phyloP scores from a whole-genome alignment of 2,888 invertebrate species.

The Drosophila flavopinicola region DNA sequence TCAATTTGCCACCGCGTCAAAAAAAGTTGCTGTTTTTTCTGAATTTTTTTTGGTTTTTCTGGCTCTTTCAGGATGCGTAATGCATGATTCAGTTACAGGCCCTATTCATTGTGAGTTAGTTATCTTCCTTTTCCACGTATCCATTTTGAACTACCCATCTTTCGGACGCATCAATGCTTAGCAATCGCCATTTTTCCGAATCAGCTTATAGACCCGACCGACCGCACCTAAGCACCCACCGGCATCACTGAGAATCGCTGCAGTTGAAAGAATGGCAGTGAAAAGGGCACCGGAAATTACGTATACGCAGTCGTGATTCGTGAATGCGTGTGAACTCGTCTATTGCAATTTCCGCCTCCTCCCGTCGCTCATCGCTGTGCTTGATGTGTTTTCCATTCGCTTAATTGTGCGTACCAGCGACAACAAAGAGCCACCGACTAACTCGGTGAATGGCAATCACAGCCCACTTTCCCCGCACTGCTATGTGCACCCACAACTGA shows the following conservation, averaged over 20 bases:
- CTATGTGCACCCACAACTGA: constrained; percentile 11
- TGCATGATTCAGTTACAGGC: not conserved
- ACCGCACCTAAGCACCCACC: not conserved
- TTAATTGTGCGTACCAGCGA: constrained; percentile 65
- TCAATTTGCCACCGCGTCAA: constrained; percentile 20
- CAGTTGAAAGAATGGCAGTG: not conserved
- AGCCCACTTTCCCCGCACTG: not conserved
- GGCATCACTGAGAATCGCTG: not conserved
- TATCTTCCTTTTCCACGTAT: not conserved
- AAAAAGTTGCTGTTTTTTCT: not conserved
- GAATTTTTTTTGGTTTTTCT: not conserved
- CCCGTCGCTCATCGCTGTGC: constrained; percentile 20
- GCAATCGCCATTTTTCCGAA: no score
- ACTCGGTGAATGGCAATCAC: constrained; percentile 14
- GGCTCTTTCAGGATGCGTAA: not conserved
- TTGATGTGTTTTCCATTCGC: constrained; percentile 48
- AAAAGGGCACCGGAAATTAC: constrained; percentile 20
- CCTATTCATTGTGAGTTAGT: not conserved
- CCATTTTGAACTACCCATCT: no score
- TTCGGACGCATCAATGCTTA: not conserved
- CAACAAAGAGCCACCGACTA: constrained; percentile 31
- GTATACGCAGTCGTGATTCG: constrained; percentile 17
- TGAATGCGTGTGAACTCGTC: constrained; percentile 7
- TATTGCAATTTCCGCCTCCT: constrained; percentile 19
- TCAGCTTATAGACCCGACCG: no score